Evolutionary conservation across 1,140 invertebrate genomes (phyloP), one percentile per base, ranked within the genome.

Genomic region (Pantala flavescens): DNA sequence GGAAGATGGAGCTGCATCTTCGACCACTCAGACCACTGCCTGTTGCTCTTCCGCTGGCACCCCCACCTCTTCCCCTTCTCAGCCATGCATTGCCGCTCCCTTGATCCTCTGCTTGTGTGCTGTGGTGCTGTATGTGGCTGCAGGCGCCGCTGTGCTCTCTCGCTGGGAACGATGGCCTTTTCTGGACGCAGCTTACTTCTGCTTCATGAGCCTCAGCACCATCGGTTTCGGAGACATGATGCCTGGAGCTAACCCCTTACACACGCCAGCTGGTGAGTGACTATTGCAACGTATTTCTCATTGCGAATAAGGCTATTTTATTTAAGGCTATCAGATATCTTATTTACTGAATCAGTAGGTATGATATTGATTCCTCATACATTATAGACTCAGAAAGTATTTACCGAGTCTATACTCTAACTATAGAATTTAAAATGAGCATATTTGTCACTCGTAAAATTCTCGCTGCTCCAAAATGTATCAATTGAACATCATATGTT

Each of bases 161-260:
- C 89, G 92, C 78, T 84, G 95, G 77, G 94, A 97, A 82, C 75
- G 90, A 75, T 95, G 93, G 94, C 89, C 88, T 75, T 89, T 94
- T 71, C 85, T 97, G 70, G 94, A 97, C 81, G 93, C 93, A n/a
- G 90, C 94, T 78, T 96, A 96, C 81, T 97, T 97, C 81, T 96
- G 94, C 82, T 97, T 97, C 82, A 95, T 96, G 88, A 94, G 93
- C 78, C 84, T 97, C 72, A 95, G 92, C 76, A 97, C 95, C 9
- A 95, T 97, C 77, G 94, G 94, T 2, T 96, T 97, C 79, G 94
- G 94, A 11, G 92, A 96, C 80, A 89, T 95, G 83, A 88, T 95
- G 23, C 94, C 94, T 0, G 93, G 88, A 70, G 87, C 88, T 71
- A 73, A 63, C 74, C 75, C 71, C 76, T 86, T 85, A 49, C 80